A percentile compares a stretch with the other conserved stretches of the same genome.
phyloP scores from a whole-genome alignment of 2,888 invertebrate genomes.

The Caenorhabditis sp. region DNA sequence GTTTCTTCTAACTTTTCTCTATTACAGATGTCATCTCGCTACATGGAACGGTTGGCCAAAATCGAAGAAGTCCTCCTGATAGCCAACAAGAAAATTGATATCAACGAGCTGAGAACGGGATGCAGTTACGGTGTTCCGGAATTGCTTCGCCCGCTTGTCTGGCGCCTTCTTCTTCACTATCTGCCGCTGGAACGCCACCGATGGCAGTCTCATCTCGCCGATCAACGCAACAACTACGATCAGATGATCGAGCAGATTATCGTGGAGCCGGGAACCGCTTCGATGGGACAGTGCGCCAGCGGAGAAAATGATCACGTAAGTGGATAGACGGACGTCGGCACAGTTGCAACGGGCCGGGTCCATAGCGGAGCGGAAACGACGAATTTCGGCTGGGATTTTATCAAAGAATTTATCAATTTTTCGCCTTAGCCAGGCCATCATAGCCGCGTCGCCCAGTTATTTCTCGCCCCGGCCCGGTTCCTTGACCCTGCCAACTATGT shows the following conservation, averaged over 20 bases:
- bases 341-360: no score
- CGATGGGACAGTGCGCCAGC: conserved; percentile 2
- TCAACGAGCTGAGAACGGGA: conserved; percentile 62
- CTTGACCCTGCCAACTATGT: no score
- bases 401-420: no score
- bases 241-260: conserved; percentile 72
- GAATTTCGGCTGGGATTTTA: no score
- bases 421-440: no score
- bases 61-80: conserved; percentile 74
- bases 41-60: conserved; percentile 60
- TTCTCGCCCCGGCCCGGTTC: no score
- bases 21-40: conserved; percentile 31
- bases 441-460: no score
- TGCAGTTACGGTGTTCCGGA: conserved; percentile 75
- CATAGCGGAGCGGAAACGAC: no score
- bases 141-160: conserved; percentile 72
- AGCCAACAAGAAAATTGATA: conserved; percentile 67
- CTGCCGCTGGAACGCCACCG: conserved; percentile 70
- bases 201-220: conserved; percentile 66
- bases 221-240: conserved; percentile 69
- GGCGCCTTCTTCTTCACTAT: conserved; percentile 76
- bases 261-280: conserved; percentile 56
- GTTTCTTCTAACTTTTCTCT: not conserved
- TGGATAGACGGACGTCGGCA: no score
- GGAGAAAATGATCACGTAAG: conserved; percentile 70